Evolutionary conservation across 1,140 invertebrate species (phyloP).

Genomic region (Bombyx mandarina): DNA sequence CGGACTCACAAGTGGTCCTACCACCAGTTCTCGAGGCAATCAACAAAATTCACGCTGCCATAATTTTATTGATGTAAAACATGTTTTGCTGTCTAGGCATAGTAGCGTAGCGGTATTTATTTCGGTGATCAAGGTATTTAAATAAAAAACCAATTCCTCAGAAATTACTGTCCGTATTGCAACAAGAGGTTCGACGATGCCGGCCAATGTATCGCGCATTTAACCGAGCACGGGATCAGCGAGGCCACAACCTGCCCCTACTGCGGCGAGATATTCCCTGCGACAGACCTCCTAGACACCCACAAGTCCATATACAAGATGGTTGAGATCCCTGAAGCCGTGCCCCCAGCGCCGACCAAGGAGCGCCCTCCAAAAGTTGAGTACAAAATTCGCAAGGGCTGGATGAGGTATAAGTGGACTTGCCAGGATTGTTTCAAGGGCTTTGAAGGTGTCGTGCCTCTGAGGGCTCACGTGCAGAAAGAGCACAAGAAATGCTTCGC

Average conservation of each 20-base stretch:
- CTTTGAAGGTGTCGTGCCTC: not conserved
- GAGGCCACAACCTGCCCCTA: not conserved
- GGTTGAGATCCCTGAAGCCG: not conserved
- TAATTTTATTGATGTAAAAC: too few relatives aligned
- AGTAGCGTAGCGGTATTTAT: too few relatives aligned
- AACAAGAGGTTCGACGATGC: not conserved
- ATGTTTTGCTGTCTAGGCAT: too few relatives aligned
- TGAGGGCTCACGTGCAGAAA: not conserved
- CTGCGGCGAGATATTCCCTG: not conserved
- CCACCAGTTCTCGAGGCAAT: too few relatives aligned
- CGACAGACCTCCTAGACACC: not conserved
- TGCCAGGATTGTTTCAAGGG: not conserved
- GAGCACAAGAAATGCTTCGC: constrained; percentile 1
- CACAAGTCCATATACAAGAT: not conserved
- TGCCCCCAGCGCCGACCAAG: not conserved
- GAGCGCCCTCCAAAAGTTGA: not conserved
- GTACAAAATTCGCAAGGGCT: not conserved
- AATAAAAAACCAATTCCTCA: not conserved
- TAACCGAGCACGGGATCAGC: not conserved
- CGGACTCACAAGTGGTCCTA: too few relatives aligned
- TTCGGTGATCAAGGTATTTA: too few relatives aligned
- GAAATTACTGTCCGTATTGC: constrained; percentile 1
- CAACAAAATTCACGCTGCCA: too few relatives aligned
- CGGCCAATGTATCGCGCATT: not conserved
- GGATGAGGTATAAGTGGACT: not conserved